These are phyloP conservation scores for Yponomeuta plumbellus DNA, from an alignment of 2,888 invertebrate genomes.

Conservation along the genomic window DNA sequence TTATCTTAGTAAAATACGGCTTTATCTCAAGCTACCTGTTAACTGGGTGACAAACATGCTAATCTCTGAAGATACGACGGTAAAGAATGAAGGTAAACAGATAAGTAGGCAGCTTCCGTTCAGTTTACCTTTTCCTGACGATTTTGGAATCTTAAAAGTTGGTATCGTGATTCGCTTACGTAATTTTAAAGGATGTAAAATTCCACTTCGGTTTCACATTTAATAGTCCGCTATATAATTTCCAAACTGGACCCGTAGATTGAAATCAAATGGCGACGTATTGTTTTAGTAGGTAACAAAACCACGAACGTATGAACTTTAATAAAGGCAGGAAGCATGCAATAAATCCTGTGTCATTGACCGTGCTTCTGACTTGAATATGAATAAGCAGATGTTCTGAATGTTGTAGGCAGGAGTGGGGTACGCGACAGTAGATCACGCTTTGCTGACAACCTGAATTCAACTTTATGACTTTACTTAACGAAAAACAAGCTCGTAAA, in stretches of 20 bases:
- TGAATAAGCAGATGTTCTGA: slow-evolving; percentile 20
- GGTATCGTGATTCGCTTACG: not conserved
- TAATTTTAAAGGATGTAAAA: not conserved
- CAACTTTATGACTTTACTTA: no score
- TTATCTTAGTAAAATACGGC: slow-evolving; percentile 60
- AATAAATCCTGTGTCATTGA: slow-evolving; percentile 66
- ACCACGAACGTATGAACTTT: slow-evolving; percentile 37
- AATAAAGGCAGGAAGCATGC: slow-evolving; percentile 61
- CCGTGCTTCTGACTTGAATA: slow-evolving; percentile 58
- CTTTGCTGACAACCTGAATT: no score
- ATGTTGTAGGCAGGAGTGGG: not conserved
- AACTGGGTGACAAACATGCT: slow-evolving; percentile 62
- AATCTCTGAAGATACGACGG: slow-evolving; percentile 60
- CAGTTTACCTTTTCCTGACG: slow-evolving; percentile 43
- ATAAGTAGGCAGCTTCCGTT: slow-evolving; percentile 63
- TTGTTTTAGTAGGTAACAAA: slow-evolving; percentile 30
- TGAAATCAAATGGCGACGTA: slow-evolving; percentile 35
- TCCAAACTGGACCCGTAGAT: not conserved
- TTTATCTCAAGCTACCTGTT: slow-evolving; percentile 56
- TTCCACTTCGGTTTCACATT: not conserved
- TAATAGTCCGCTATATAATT: not conserved
- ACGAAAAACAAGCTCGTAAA: no score
- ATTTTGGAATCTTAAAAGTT: not conserved
- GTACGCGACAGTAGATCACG: no score
- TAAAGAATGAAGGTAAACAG: slow-evolving; percentile 57